phyloP scores from a whole-genome alignment of 1,140 invertebrate genomes.

The Babylonia areolata region DNA sequence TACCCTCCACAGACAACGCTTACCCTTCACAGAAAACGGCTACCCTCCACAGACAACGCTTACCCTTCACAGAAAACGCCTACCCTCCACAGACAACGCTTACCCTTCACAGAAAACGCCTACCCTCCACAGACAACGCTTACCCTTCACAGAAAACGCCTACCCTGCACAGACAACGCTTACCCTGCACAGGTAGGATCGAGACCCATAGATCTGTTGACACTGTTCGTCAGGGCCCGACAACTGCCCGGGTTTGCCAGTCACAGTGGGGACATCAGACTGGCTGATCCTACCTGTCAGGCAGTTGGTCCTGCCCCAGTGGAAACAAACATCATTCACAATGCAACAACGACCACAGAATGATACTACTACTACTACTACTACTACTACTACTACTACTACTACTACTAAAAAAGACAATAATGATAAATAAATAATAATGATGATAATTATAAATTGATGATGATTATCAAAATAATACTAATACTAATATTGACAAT shows the following conservation, averaged over 20 bases:
- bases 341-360: neutral
- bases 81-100: too few relatives aligned
- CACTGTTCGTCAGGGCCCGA: constrained; percentile 59
- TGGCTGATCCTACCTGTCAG: neutral
- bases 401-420: constrained; percentile 39
- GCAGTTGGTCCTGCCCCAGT: neutral
- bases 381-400: constrained; percentile 11
- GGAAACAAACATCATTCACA: neutral
- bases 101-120: too few relatives aligned
- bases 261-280: constrained; percentile 32
- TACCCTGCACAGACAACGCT: neutral
- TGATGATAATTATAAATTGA: too few relatives aligned
- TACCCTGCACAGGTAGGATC: constrained; percentile 63
- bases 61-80: too few relatives aligned
- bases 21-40: too few relatives aligned
- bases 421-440: too few relatives aligned
- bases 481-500: too few relatives aligned
- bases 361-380: neutral
- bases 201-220: constrained; percentile 49
- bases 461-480: constrained; percentile 28
- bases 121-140: too few relatives aligned
- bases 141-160: too few relatives aligned
- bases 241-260: constrained; percentile 53
- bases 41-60: too few relatives aligned
- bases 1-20: too few relatives aligned